Evolutionary conservation across 2,888 invertebrate genomes (phyloP).

Genomic region (Tetragonula carbonaria): DNA sequence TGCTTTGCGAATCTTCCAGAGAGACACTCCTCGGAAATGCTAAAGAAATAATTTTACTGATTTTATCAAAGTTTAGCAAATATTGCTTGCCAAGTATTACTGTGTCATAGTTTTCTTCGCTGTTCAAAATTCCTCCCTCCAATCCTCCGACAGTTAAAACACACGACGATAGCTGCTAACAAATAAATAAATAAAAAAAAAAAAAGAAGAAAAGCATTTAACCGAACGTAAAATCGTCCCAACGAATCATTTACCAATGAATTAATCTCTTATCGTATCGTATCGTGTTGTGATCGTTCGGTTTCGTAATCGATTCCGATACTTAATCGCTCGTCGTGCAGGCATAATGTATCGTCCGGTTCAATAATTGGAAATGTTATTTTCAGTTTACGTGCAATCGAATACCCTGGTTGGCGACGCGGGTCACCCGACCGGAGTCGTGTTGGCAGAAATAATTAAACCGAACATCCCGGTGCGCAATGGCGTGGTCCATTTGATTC

Average conservation of each 20-base stretch:
- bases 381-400: constrained; percentile 93
- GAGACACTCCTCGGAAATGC: too few relatives aligned
- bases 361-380: constrained; percentile 43
- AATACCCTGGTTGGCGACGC: constrained; percentile 92
- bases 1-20: too few relatives aligned
- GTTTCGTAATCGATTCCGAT: constrained; percentile 17
- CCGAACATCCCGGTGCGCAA: constrained; percentile 96
- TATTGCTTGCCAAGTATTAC: not conserved
- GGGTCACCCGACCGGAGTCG: constrained; percentile 92
- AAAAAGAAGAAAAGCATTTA: not conserved
- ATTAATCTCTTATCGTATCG: constrained; percentile 1
- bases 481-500: constrained; percentile 96
- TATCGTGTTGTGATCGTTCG: not conserved
- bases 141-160: not conserved
- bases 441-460: constrained; percentile 93
- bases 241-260: constrained; percentile 4
- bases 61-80: too few relatives aligned
- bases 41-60: not conserved
- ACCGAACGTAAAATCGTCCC: not conserved
- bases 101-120: not conserved
- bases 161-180: too few relatives aligned
- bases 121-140: not conserved
- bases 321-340: not conserved
- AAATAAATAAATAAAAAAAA: too few relatives aligned
- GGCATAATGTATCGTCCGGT: not conserved